Base-by-base conservation (phyloP, 2,113 vertebrate genomes). In the Rafetus swinhoei region DNA sequence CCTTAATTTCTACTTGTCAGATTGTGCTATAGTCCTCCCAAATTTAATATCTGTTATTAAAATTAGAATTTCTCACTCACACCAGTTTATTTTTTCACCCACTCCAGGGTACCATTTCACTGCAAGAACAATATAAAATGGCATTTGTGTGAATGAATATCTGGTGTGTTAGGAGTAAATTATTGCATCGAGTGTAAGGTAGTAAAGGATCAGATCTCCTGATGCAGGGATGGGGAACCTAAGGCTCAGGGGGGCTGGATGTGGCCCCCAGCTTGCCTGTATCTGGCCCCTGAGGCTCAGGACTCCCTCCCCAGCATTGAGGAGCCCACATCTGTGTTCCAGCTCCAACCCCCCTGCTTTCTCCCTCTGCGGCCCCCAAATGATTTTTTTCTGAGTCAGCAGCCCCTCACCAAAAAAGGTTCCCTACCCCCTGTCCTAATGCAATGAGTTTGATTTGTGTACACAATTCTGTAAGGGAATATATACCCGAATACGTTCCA, bases 1-100 rank as follows among this genome's bases (percentile, higher is more conserved):
- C 6, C 21, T 53, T 52, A 72, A 21, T 72, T 84, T 90, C 4
- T 82, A 86, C 76, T 84, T 59, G 0, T 13, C 72, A 4, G 10
- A 7, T 9, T 54, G 15, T 25, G 24, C 22, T 19, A 62, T 52
- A 52, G 77, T 29, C 0, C 0, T 27, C 22, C 13, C 53, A 80
- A 1, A 7, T 59, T 39, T 35, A 76, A 1, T 60, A 22, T 8
- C 88, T 82, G 1, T 9, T 82, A 13, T 45, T 39, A n/a, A 85
- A 85, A 88, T 27, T 57, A 29, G 74, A 95, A 80, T 57, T 83
- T 56, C 16, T 19, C 8, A 22, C 52, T 18, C 57, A 3, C 54
- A 56, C 76, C 13, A 81, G 15, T 3, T 86, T 76, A 54, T 52
- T 90, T 88, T 45, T 87, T 19, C 39, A 62, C 18, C 0, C 2